A percentile compares a stretch with the other conserved stretches of the same genome.
phyloP scores from a whole-genome alignment of 2,888 invertebrate species.

The Ophioninae sp. region DNA sequence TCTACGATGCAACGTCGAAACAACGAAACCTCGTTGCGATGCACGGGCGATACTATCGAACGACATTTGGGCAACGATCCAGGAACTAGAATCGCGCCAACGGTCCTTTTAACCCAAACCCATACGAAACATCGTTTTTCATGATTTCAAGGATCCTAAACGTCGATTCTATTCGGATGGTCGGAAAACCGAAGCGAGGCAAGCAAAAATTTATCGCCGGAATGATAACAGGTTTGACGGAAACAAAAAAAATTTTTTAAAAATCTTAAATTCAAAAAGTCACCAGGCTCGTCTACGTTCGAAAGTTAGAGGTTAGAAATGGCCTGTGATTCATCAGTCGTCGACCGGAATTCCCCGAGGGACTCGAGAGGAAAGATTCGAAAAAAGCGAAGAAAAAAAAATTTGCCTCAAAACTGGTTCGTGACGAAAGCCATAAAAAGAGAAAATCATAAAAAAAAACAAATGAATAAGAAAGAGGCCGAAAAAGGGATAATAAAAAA shows the following conservation, averaged over 20 bases:
- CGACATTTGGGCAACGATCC: too few relatives aligned
- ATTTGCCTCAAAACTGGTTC: not conserved
- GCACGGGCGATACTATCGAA: too few relatives aligned
- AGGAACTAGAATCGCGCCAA: too few relatives aligned
- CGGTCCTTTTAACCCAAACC: too few relatives aligned
- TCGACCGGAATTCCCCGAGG: not conserved
- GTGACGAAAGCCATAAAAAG: not conserved
- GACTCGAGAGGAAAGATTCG: not conserved
- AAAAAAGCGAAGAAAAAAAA: not conserved
- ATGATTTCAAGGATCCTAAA: too few relatives aligned
- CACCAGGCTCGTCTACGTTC: not conserved
- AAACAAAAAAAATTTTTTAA: not conserved
- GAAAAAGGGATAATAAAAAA: not conserved
- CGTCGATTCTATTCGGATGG: too few relatives aligned
- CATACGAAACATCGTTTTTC: too few relatives aligned
- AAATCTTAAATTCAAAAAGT: not conserved
- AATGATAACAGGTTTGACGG: not conserved
- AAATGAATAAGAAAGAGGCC: not conserved
- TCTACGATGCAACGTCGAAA: too few relatives aligned
- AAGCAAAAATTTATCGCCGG: constrained; percentile 2
- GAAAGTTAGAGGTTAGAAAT: constrained; percentile 1
- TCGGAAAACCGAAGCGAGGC: not conserved
- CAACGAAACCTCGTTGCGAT: too few relatives aligned
- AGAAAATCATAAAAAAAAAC: not conserved
- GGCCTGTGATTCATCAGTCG: constrained; percentile 1